phyloP scores from a whole-genome alignment of 2,888 invertebrate species.

The Chironomus tentans region DNA sequence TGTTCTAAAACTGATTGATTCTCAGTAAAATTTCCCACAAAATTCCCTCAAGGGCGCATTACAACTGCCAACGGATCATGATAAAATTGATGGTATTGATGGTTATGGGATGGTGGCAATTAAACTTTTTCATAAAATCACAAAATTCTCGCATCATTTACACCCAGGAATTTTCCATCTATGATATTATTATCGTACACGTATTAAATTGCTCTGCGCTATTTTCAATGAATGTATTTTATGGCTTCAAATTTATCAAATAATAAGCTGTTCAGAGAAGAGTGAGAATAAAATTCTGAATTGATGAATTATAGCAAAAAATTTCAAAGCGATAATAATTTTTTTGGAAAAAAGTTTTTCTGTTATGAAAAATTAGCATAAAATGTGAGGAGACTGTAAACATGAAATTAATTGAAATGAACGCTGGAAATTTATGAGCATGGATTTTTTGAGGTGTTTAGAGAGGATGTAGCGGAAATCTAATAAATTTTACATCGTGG shows the following conservation, averaged over 20 bases:
- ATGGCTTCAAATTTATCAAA: neutral
- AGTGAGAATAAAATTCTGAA: no score
- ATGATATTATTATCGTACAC: neutral
- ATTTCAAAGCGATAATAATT: no score
- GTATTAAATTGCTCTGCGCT: neutral
- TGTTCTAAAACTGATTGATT: no score
- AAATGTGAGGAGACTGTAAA: no score
- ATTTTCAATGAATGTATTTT: neutral
- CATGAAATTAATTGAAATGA: no score
- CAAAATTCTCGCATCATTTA: neutral
- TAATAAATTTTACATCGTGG: no score
- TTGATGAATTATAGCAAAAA: no score
- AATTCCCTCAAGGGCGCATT: neutral
- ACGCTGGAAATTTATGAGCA: no score
- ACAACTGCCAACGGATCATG: neutral
- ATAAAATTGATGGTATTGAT: neutral
- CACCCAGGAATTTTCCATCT: neutral
- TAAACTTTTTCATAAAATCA: neutral
- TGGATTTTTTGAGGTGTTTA: no score
- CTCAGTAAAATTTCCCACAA: neutral
- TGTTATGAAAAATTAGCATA: no score
- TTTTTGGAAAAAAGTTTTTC: no score
- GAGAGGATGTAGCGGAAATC: no score
- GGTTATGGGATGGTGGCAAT: neutral
- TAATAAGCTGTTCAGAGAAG: neutral